Conservation (phyloP, 1,140 invertebrate genomes). For the Riptortus pedestris region DNA sequence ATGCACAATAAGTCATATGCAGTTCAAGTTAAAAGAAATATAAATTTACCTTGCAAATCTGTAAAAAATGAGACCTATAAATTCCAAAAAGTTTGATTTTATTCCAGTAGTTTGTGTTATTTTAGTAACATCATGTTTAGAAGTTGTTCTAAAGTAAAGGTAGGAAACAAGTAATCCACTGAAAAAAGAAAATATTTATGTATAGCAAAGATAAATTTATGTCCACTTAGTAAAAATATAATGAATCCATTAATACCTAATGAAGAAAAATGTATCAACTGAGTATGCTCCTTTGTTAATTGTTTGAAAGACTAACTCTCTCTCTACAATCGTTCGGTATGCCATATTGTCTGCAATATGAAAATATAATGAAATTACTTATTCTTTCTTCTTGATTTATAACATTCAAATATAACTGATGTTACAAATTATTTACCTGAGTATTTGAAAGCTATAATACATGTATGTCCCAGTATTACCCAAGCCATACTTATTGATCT, state of each 20-base stretch:
- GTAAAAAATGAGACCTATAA: constrained; percentile 65
- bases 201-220: not conserved
- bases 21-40: too few relatives aligned
- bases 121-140: constrained; percentile 56
- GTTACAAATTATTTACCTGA: constrained; percentile 40
- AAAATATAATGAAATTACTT: not conserved
- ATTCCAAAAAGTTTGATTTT: constrained; percentile 57
- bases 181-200: constrained; percentile 31
- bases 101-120: constrained; percentile 59
- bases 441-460: constrained; percentile 72
- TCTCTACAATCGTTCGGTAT: constrained; percentile 62
- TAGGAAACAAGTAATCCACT: constrained; percentile 71
- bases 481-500: constrained; percentile 79
- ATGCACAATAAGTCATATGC: too few relatives aligned
- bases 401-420: too few relatives aligned
- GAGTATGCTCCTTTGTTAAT: constrained; percentile 78
- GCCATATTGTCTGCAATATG: constrained; percentile 58
- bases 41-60: constrained; percentile 55
- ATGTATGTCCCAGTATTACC: constrained; percentile 86
- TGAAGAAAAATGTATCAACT: constrained; percentile 87
- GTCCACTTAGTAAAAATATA: not conserved
- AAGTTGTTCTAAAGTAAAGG: constrained; percentile 70
- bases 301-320: constrained; percentile 69
- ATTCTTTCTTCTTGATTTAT: constrained; percentile 4
- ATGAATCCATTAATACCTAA: constrained; percentile 39